Evolutionary conservation across 2,113 vertebrate genomes (phyloP).

Genomic region (Lepus americanus): DNA sequence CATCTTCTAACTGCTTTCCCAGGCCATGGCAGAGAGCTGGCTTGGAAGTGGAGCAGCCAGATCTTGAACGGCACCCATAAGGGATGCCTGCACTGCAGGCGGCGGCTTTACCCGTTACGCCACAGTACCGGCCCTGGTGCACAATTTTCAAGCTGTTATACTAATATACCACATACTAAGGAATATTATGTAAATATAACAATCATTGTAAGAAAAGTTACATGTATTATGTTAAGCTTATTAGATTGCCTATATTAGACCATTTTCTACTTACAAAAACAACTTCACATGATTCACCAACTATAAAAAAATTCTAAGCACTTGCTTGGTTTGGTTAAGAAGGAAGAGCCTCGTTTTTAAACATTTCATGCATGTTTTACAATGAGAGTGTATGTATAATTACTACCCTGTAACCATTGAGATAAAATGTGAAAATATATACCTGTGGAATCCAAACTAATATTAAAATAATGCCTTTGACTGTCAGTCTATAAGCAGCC

Average conservation of each 20-base stretch:
- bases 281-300: conserved; percentile 3
- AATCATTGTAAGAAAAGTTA: background rate
- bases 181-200: background rate
- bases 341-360: background rate
- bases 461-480: background rate
- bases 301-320: background rate
- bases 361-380: background rate
- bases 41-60: too few relatives aligned
- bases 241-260: background rate
- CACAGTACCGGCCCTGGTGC: too few relatives aligned
- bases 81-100: too few relatives aligned
- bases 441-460: background rate
- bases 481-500: background rate
- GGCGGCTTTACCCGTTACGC: too few relatives aligned
- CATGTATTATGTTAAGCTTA: conserved; percentile 2
- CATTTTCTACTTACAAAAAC: conserved; percentile 7
- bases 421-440: background rate
- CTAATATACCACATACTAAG: background rate
- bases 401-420: background rate
- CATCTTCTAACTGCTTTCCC: too few relatives aligned
- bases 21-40: too few relatives aligned
- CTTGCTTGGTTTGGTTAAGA: background rate
- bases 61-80: too few relatives aligned
- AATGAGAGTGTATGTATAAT: background rate
- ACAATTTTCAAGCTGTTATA: too few relatives aligned